Base-by-base conservation (phyloP, 2,797 vertebrate species). In the Gymnodraco acuticeps region DNA sequence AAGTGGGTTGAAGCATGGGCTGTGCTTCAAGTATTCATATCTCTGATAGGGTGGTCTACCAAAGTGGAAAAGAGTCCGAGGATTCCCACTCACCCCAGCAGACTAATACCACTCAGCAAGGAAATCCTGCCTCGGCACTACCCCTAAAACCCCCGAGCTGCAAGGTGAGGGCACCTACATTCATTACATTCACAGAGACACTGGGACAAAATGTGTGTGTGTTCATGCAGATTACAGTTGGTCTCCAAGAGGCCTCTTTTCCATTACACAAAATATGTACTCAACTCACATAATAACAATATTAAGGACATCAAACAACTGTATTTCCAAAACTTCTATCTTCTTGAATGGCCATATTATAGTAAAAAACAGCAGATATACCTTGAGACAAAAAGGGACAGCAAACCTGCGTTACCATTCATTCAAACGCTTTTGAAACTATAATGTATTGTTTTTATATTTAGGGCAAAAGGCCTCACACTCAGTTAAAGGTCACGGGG, bases 21-120 rank as follows among this genome's bases (percentile, higher is more conserved):
- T 99, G 98, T 95, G 96, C 97, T 95, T 98, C 97, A 91, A 99
- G 98, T 96, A 97, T 97, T 92, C 97, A 97, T 95, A 95, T 96
- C 92, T 97, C 96, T 94, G 96, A 98, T 94, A 96, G 96, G 94
- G 95, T 96, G 95, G 95, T 95, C 89, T 96, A 95, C 95, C 95
- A 95, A 93, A 95, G 96, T 94, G 96, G 95, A 95, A 96, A 97
- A 94, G 98, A 96, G 93, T 96, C 96, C 23, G 96, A 97, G 93
- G 96, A 96, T 92, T 97, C 95, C 87, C 95, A 93, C 95, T 97
- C 96, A 85, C 96, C 96, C 89, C 96, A 96, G 90, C 96, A 96
- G 95, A 97, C 95, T 90, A 97, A 96, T 92, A 93, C 96, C 90
- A 93, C 93, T 93, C 96, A 95, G 90, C 95, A 96, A 94, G 94